phyloP scores from a whole-genome alignment of 2,797 vertebrate species.

The Anguilla anguilla region DNA sequence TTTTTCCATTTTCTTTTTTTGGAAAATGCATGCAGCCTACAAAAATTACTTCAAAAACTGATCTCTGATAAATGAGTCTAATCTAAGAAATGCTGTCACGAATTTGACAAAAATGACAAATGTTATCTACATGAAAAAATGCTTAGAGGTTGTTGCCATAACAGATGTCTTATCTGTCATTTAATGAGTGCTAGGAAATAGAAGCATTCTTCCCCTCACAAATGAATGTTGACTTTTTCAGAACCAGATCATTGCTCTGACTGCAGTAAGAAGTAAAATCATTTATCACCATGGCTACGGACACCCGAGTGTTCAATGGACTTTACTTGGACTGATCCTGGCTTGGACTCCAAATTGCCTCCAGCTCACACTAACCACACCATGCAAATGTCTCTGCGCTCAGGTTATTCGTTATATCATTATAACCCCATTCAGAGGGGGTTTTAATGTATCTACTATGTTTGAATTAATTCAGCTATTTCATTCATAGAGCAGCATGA shows the following conservation, averaged over 20 bases:
- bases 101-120: neutral
- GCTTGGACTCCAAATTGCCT: neutral
- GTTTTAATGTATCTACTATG: neutral
- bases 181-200: neutral
- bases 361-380: neutral
- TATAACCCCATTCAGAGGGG: neutral
- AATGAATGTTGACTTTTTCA: constrained; percentile 16
- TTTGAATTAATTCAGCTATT: neutral
- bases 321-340: constrained; percentile 7
- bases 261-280: constrained; percentile 14
- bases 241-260: constrained; percentile 2
- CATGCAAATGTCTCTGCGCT: neutral
- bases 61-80: neutral
- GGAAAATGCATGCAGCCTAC: neutral
- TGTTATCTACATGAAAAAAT: neutral
- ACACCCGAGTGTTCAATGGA: constrained; percentile 4
- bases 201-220: neutral
- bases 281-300: constrained; percentile 20
- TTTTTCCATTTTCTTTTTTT: neutral
- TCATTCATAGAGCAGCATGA: neutral
- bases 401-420: neutral
- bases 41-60: neutral
- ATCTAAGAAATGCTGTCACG: neutral
- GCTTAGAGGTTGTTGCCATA: neutral
- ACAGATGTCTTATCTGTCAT: neutral